These are phyloP conservation scores for Gallinago undulata DNA, from an alignment of 2,113 vertebrate species.

Conservation along the genomic window DNA sequence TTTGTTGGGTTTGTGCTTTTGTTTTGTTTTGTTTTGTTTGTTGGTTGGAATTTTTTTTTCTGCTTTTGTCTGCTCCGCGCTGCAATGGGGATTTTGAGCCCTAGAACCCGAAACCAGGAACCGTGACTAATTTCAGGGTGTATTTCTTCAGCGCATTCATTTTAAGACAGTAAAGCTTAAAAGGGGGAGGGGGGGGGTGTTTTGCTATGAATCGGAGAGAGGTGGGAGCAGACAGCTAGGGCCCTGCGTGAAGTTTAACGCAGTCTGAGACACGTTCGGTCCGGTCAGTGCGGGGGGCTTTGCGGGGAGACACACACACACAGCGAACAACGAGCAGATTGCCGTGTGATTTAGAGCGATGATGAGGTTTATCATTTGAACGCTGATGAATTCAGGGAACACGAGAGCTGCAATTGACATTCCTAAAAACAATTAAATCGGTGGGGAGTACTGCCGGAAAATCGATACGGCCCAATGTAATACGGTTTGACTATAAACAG, in stretches of 20 bases:
- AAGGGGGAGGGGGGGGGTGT: not conserved
- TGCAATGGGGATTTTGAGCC: constrained; percentile 46
- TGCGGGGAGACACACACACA: not conserved
- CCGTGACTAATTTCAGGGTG: constrained; percentile 61
- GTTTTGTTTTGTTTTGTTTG: not conserved
- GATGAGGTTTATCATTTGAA: constrained; percentile 44
- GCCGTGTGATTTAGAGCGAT: constrained; percentile 18
- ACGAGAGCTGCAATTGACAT: constrained; percentile 45
- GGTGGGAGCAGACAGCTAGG: not conserved
- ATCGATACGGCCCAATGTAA: constrained; percentile 46
- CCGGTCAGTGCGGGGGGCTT: not conserved
- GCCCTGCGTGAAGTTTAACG: not conserved
- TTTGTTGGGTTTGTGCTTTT: not conserved
- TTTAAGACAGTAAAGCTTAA: not conserved
- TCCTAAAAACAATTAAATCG: constrained; percentile 64
- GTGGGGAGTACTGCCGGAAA: constrained; percentile 50
- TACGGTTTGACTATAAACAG: constrained; percentile 48
- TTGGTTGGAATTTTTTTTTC: not conserved
- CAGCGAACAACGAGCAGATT: not conserved
- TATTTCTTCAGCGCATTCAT: constrained; percentile 7
- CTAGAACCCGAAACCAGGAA: constrained; percentile 58
- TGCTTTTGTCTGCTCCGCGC: not conserved
- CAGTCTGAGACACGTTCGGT: not conserved
- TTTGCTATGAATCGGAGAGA: not conserved
- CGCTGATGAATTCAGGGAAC: constrained; percentile 51